Evolutionary conservation across 2,888 invertebrate genomes (phyloP).

Genomic region (Cremastinae sp.): DNA sequence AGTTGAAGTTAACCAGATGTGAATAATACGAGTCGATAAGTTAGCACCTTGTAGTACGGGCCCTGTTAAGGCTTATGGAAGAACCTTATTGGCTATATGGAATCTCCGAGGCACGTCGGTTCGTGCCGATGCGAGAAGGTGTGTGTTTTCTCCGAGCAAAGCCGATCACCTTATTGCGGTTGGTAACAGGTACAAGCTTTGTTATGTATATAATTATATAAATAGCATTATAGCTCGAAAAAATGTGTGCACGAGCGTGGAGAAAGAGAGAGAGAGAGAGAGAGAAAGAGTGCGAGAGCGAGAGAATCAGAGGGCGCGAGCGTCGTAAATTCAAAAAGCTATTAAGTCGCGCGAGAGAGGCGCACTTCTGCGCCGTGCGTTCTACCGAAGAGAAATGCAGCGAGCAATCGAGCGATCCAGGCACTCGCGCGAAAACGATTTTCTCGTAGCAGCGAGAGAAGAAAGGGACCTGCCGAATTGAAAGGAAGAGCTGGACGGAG

Average conservation of each 20-base stretch:
- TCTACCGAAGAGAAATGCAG: constrained; percentile 53
- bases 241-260: background rate
- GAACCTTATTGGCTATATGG: constrained; percentile 15
- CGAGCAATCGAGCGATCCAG: constrained; percentile 45
- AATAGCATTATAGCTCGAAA: constrained; percentile 10
- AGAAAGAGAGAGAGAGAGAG: background rate
- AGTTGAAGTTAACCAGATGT: constrained; percentile 58
- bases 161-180: constrained; percentile 41
- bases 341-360: constrained; percentile 57
- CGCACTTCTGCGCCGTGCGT: constrained; percentile 48
- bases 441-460: background rate
- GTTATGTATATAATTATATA: constrained; percentile 32
- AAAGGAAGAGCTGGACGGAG: constrained; percentile 12
- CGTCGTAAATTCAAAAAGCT: constrained; percentile 65
- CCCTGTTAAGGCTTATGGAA: constrained; percentile 46
- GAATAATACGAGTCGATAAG: constrained; percentile 61
- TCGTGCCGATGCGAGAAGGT: constrained; percentile 29
- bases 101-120: constrained; percentile 36
- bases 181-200: constrained; percentile 42
- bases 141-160: constrained; percentile 13
- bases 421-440: constrained; percentile 12
- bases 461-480: constrained; percentile 11
- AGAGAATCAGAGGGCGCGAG: constrained; percentile 42
- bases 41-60: constrained; percentile 55
- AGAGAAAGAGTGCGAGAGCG: constrained; percentile 4